phyloP scores from a whole-genome alignment of 2,888 invertebrate species.

The Mallateleia sp. region DNA sequence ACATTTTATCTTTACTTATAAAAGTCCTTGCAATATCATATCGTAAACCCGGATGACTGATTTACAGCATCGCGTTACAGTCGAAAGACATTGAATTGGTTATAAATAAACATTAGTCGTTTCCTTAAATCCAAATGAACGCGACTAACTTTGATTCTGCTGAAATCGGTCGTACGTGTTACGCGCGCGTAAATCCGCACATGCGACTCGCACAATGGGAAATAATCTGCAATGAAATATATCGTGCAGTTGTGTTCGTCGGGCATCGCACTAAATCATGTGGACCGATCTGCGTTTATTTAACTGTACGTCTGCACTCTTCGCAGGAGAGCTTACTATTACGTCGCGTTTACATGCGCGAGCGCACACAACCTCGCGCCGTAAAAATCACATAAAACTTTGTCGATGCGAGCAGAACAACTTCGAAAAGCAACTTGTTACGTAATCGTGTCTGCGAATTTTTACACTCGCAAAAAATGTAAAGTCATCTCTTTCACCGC shows the following conservation, averaged over 20 bases:
- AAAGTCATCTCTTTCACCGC: no score
- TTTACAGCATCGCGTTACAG: constrained; percentile 26
- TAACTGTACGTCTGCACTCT: constrained; percentile 43
- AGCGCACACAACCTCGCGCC: constrained; percentile 1
- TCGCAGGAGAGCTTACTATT: constrained; percentile 34
- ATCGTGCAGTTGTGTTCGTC: constrained; percentile 27
- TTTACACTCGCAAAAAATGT: no score
- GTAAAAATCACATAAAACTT: constrained; percentile 48
- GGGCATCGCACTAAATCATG: constrained; percentile 45
- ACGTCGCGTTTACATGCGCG: constrained; percentile 26
- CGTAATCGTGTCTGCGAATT: no score
- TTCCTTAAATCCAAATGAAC: constrained; percentile 15
- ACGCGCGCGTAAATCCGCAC: constrained; percentile 30
- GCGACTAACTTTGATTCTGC: constrained; percentile 44
- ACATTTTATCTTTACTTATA: no score
- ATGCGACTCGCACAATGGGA: constrained; percentile 39
- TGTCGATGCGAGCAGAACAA: background rate
- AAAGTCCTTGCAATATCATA: no score
- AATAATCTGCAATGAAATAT: constrained; percentile 60
- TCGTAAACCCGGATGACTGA: no score
- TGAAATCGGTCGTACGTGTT: constrained; percentile 50
- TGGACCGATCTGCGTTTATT: constrained; percentile 40
- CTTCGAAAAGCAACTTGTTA: no score
- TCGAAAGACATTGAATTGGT: constrained; percentile 16
- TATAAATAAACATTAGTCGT: constrained; percentile 42